Evolutionary conservation across 2,113 vertebrate species (phyloP).

Genomic region (Hemibagrus wyckioides): DNA sequence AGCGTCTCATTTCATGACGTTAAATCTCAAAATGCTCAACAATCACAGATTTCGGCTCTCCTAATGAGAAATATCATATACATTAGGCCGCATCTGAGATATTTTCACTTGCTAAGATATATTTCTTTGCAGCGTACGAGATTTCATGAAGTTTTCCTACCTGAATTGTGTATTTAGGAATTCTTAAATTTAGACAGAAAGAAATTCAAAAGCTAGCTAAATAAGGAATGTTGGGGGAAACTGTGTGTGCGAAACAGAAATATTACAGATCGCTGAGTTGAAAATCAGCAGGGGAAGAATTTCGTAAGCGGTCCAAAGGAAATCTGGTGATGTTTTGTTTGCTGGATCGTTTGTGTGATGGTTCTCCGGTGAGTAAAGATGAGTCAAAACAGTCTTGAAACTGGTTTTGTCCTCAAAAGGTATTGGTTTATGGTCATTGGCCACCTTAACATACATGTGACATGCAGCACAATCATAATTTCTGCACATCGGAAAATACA

Average conservation of each 20-base stretch:
- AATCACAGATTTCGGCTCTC: too few relatives aligned
- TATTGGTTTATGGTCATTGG: conserved; percentile 72
- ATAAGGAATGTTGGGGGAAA: background rate
- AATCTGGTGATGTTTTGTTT: background rate
- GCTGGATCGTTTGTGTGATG: background rate
- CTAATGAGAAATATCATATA: background rate
- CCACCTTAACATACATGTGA: conserved; percentile 77
- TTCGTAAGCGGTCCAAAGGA: background rate
- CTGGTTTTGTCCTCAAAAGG: conserved; percentile 66
- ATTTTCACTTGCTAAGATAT: background rate
- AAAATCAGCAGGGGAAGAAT: background rate
- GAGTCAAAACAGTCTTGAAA: conserved; percentile 63
- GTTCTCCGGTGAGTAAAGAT: conserved; percentile 36
- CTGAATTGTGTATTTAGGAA: background rate
- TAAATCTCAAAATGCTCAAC: too few relatives aligned
- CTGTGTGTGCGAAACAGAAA: background rate
- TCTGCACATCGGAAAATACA: conserved; percentile 77
- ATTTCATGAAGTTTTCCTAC: background rate
- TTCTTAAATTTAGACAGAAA: too few relatives aligned
- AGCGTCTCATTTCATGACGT: too few relatives aligned
- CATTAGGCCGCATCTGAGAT: background rate
- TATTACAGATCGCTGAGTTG: background rate
- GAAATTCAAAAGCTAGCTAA: background rate
- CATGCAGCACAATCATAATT: conserved; percentile 80
- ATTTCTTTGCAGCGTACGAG: background rate